Evolutionary conservation across 2,888 invertebrate genomes (phyloP).

Genomic region (Bedellia somnulentella): DNA sequence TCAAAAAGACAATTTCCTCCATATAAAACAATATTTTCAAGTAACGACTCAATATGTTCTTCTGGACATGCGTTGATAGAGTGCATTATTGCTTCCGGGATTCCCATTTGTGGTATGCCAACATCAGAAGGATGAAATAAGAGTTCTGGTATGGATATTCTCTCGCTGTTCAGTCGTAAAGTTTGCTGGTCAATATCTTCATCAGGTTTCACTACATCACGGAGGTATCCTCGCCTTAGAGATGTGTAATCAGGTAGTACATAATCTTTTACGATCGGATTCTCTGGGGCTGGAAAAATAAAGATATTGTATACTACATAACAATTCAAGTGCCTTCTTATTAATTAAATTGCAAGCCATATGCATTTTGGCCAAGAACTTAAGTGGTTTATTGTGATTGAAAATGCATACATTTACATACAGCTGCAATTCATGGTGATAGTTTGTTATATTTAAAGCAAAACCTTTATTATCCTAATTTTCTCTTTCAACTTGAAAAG

Average conservation of each 20-base stretch:
- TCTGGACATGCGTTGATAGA: conserved; percentile 74
- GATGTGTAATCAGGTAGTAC: conserved; percentile 95
- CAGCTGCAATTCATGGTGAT: too few species aligned
- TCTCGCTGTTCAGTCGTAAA: conserved; percentile 86
- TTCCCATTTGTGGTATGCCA: conserved; percentile 89
- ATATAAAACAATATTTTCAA: conserved; percentile 80
- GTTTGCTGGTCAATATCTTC: conserved; percentile 70
- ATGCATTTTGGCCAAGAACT: too few species aligned
- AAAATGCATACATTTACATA: too few species aligned
- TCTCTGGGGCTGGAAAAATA: conserved; percentile 48
- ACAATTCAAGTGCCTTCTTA: too few species aligned
- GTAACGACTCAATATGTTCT: conserved; percentile 74
- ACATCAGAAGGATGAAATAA: conserved; percentile 94
- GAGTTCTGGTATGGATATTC: conserved; percentile 93
- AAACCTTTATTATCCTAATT: too few species aligned
- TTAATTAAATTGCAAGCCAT: too few species aligned
- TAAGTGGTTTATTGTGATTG: too few species aligned
- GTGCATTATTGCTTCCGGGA: conserved; percentile 84
- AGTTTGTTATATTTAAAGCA: too few species aligned
- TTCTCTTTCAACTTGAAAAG: too few species aligned
- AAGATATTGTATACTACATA: too few species aligned
- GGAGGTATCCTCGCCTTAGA: conserved; percentile 75
- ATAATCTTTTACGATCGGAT: conserved; percentile 84
- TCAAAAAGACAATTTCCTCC: conserved; percentile 82
- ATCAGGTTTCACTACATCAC: conserved; percentile 33